These are phyloP conservation scores for Montipora capricornis DNA, from an alignment of 64 coral and sea anemone genomes.

Conservation along the genomic window DNA sequence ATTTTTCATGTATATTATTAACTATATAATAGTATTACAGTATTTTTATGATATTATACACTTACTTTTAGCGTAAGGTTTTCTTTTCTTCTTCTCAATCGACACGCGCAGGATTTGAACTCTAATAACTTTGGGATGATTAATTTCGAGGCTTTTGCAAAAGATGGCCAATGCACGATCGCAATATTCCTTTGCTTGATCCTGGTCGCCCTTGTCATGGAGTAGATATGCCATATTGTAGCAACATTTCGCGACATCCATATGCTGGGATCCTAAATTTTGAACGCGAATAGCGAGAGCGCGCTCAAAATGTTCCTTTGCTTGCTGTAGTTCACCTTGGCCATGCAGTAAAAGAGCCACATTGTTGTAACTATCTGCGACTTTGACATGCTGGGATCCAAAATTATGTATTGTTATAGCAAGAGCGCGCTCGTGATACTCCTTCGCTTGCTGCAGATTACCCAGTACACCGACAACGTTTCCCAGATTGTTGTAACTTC, in stretches of 20 bases:
- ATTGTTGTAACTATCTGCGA: neutral
- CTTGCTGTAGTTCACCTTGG: neutral
- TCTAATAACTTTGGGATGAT: no score
- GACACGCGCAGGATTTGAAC: no score
- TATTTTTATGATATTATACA: no score
- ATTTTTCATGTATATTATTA: no score
- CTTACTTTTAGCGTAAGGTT: no score
- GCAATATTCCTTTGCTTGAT: neutral
- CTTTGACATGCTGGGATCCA: neutral
- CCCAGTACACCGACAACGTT: neutral
- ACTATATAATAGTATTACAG: no score
- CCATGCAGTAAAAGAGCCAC: neutral
- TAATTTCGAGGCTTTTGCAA: no score
- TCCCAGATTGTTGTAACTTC: neutral
- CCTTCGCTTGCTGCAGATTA: neutral
- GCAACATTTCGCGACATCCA: neutral
- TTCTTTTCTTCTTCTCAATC: no score
- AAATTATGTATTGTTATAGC: neutral
- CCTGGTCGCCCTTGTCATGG: neutral
- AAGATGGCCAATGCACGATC: no score
- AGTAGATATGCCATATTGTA: neutral
- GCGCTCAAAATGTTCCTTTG: neutral
- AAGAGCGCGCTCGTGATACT: neutral
- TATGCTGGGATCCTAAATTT: neutral
- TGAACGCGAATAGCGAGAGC: neutral